Evolutionary conservation across 2,797 vertebrate species (phyloP).

Genomic region (Mastacembelus armatus): DNA sequence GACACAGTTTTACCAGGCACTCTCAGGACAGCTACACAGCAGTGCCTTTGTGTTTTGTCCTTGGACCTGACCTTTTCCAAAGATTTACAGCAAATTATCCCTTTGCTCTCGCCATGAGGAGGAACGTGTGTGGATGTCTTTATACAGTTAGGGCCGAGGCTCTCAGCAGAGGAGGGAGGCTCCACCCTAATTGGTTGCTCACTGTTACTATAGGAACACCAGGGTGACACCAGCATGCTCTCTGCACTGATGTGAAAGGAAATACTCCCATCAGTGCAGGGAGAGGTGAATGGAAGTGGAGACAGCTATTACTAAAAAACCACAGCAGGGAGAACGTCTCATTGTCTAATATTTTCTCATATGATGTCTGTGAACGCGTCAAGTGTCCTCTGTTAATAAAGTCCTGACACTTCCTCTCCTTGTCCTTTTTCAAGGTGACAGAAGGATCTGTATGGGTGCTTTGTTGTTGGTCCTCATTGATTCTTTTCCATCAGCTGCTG

Average conservation of each 20-base stretch:
- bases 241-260: constrained; percentile 29
- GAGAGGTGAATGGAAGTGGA: not conserved
- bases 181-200: constrained; percentile 39
- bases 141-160: constrained; percentile 13
- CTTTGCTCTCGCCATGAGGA: not conserved
- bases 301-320: constrained; percentile 2
- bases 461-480: constrained; percentile 53
- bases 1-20: not conserved
- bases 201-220: constrained; percentile 72
- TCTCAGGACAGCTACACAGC: constrained; percentile 22
- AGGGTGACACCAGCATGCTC: constrained; percentile 45
- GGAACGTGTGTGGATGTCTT: not conserved
- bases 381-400: not conserved
- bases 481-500: constrained; percentile 32
- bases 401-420: not conserved
- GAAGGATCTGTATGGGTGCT: constrained; percentile 17
- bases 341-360: not conserved
- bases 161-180: constrained; percentile 29
- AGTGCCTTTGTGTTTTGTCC: constrained; percentile 46
- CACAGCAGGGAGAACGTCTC: not conserved
- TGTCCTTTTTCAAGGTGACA: constrained; percentile 47
- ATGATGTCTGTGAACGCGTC: not conserved
- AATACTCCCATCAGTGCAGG: constrained; percentile 39
- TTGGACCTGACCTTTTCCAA: constrained; percentile 49
- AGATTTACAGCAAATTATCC: constrained; percentile 39